These are phyloP conservation scores for Ricordea florida DNA, from an alignment of 92 coral and sea anemone genomes.

Conservation along the genomic window DNA sequence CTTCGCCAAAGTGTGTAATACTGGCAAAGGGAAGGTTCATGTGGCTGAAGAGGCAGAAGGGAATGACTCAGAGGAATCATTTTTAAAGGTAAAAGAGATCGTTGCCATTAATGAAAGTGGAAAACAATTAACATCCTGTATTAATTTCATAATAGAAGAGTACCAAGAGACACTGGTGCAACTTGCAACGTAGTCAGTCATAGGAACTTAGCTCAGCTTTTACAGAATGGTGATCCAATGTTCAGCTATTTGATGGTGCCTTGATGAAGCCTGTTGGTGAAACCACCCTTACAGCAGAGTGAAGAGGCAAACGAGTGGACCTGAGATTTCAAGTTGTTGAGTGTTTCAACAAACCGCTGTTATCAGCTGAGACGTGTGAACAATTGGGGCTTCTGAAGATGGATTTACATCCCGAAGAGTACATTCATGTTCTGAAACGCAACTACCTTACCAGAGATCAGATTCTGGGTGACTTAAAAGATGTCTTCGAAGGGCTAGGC, in stretches of 20 bases:
- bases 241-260: too few species aligned
- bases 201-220: not conserved
- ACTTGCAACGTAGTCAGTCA: constrained; percentile 26
- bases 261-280: too few species aligned
- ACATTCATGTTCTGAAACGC: not conserved
- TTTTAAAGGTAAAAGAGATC: not conserved
- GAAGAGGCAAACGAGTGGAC: not conserved
- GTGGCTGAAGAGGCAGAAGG: constrained; percentile 1
- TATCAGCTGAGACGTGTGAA: constrained; percentile 30
- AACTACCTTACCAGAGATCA: constrained; percentile 15
- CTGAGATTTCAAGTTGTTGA: not conserved
- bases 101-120: not conserved
- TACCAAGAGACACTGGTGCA: constrained; percentile 9
- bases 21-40: constrained; percentile 3
- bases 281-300: too few species aligned
- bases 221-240: constrained; percentile 20
- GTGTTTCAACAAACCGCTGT: not conserved
- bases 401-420: not conserved
- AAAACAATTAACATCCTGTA: not conserved
- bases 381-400: not conserved
- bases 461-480: constrained; percentile 23
- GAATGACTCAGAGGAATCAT: constrained; percentile 1
- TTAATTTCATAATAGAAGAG: not conserved
- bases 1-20: too few species aligned
- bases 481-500: constrained; percentile 59